A percentile compares a stretch with the other conserved stretches of the same genome.
Conservation (phyloP, 1,140 invertebrate genomes). For the Popillia japonica region DNA sequence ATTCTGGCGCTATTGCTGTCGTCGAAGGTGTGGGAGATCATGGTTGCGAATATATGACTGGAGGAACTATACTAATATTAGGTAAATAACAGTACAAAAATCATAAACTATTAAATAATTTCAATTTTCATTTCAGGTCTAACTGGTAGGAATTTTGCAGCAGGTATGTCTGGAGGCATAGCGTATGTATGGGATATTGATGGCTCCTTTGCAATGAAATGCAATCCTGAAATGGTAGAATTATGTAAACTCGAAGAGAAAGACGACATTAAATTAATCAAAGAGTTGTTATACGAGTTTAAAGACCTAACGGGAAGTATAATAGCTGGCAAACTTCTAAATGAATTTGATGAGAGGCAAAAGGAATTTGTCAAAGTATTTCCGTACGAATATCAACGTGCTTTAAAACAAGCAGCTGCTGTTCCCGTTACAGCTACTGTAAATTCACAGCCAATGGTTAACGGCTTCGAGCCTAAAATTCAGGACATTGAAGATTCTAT, state of each 20-base stretch:
- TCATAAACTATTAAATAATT: not conserved
- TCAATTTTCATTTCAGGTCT: conserved; percentile 65
- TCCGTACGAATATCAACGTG: conserved; percentile 96
- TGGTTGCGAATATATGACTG: conserved; percentile 99
- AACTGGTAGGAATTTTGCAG: conserved; percentile 95
- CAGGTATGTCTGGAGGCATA: conserved; percentile 82
- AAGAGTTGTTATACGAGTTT: conserved; percentile 86
- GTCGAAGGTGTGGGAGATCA: conserved; percentile 96
- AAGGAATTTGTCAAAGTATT: conserved; percentile 95
- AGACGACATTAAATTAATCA: conserved; percentile 84
- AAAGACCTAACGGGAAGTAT: conserved; percentile 88
- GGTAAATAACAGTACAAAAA: conserved; percentile 67
- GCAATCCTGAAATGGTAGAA: conserved; percentile 92
- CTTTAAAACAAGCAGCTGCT: conserved; percentile 77
- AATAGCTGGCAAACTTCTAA: conserved; percentile 81
- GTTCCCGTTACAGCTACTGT: conserved; percentile 50
- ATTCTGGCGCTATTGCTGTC: conserved; percentile 94
- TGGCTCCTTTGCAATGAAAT: conserved; percentile 84
- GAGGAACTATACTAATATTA: conserved; percentile 89
- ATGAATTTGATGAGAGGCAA: conserved; percentile 82
- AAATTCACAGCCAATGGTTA: conserved; percentile 46
- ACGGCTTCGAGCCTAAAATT: conserved; percentile 62
- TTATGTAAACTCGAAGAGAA: conserved; percentile 79
- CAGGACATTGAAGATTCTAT: conserved; percentile 91
- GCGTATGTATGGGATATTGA: conserved; percentile 95